Conservation (phyloP, 2,888 invertebrate genomes). For the Leucoptera coffeella region DNA sequence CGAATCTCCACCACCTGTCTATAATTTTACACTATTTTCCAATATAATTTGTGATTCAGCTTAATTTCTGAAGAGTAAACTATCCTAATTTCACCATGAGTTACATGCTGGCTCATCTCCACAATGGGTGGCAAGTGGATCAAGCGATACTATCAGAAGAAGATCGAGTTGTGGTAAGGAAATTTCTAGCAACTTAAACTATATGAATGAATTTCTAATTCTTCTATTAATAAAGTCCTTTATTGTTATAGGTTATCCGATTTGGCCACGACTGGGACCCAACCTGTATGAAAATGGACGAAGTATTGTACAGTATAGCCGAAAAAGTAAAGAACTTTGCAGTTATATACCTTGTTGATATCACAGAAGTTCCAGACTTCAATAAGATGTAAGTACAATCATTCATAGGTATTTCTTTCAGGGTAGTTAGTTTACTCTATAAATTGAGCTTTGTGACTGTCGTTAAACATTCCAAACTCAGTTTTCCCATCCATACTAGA, state of each 20-base stretch:
- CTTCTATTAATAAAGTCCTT: neutral
- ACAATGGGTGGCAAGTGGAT: conserved; percentile 99
- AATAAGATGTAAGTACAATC: conserved; percentile 86
- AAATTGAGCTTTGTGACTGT: too few species aligned
- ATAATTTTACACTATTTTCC: conserved; percentile 4
- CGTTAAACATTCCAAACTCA: too few species aligned
- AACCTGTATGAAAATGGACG: conserved; percentile 99
- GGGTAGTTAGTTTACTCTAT: too few species aligned
- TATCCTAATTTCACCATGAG: conserved; percentile 62
- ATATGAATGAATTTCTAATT: neutral
- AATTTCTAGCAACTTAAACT: neutral
- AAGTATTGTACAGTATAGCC: conserved; percentile 91
- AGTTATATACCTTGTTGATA: conserved; percentile 95
- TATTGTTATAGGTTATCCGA: conserved; percentile 68
- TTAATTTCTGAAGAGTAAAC: neutral
- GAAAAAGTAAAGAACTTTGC: conserved; percentile 99
- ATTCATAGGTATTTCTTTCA: too few species aligned
- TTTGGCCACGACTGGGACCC: conserved; percentile 99
- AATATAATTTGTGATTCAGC: neutral
- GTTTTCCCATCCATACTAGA: too few species aligned
- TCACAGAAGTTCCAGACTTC: conserved; percentile 96
- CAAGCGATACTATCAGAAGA: conserved; percentile 98
- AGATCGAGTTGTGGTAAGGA: conserved; percentile 89
- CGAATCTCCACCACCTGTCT: too few species aligned
- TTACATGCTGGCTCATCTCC: conserved; percentile 98